Evolutionary conservation across 1,140 invertebrate species (phyloP).

Genomic region (Amphibalanus amphitrite): DNA sequence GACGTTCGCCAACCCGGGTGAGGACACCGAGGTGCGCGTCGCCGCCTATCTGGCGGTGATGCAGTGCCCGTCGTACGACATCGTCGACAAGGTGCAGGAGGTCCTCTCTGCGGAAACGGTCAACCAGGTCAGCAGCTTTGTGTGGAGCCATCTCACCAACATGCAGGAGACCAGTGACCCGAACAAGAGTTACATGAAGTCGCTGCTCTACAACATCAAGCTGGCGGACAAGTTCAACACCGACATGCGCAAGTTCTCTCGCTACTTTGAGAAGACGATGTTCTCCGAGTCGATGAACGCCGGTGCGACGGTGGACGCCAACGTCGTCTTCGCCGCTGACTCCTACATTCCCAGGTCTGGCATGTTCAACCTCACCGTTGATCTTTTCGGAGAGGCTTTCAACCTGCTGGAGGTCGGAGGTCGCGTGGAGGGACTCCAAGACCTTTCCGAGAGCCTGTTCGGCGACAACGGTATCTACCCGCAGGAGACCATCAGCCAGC

Average conservation of each 20-base stretch:
- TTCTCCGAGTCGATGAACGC: conserved; percentile 48
- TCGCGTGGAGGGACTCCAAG: conserved; percentile 70
- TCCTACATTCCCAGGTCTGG: conserved; percentile 65
- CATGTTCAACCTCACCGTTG: conserved; percentile 60
- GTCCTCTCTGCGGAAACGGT: conserved; percentile 45
- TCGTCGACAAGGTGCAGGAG: conserved; percentile 46
- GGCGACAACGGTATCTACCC: conserved; percentile 54
- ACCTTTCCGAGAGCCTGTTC: conserved; percentile 60
- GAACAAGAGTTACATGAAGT: conserved; percentile 43
- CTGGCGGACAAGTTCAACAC: conserved; percentile 52
- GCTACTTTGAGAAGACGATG: conserved; percentile 61
- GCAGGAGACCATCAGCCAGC: conserved; percentile 26
- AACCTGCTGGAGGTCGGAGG: conserved; percentile 68
- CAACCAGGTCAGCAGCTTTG: conserved; percentile 63
- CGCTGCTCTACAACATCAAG: conserved; percentile 44
- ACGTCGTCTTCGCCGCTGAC: conserved; percentile 71
- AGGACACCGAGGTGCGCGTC: conserved; percentile 75
- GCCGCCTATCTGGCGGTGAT: conserved; percentile 64
- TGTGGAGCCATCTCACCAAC: conserved; percentile 58
- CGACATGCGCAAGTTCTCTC: conserved; percentile 56
- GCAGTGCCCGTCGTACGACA: conserved; percentile 46
- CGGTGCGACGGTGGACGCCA: conserved; percentile 46
- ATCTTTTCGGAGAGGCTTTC: conserved; percentile 66
- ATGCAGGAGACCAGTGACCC: conserved; percentile 55
- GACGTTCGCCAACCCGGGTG: conserved; percentile 44